Percentiles rank a stretch among this genome's conserved stretches.
phyloP scores from a whole-genome alignment of 2,888 invertebrate genomes.

The Adelphocoris suturalis region DNA sequence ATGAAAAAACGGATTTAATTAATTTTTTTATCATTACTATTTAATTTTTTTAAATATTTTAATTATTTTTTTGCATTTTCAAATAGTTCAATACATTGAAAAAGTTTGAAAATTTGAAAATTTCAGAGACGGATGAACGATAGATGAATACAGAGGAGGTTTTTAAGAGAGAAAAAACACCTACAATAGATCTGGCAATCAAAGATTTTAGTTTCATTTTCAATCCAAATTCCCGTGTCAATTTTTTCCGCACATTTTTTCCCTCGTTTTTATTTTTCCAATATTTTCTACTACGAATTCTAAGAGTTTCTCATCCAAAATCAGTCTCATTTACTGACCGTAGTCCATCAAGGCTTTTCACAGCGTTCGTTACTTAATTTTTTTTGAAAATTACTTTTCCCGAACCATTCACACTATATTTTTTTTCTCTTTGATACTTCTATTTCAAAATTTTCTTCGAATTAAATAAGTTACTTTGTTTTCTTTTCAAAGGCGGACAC shows the following conservation, averaged over 20 bases:
- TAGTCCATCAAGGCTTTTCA: conserved; percentile 74
- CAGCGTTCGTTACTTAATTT: conserved; percentile 73
- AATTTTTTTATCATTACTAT: too few species aligned
- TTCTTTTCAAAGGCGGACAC: conserved; percentile 58
- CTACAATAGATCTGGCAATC: conserved; percentile 10
- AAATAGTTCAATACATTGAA: conserved; percentile 13
- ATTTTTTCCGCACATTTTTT: conserved; percentile 23
- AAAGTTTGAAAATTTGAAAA: conserved; percentile 21
- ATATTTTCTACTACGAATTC: conserved; percentile 71
- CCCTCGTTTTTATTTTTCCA: neutral
- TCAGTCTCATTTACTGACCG: conserved; percentile 75
- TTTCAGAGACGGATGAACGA: neutral
- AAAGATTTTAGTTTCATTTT: conserved; percentile 1
- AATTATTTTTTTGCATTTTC: neutral
- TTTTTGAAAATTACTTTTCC: conserved; percentile 56
- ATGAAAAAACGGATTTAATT: neutral
- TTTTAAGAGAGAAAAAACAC: conserved; percentile 38
- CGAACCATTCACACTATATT: conserved; percentile 42
- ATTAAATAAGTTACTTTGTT: conserved; percentile 44
- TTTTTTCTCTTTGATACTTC: conserved; percentile 9
- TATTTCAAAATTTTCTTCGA: neutral
- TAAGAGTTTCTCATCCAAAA: conserved; percentile 74
- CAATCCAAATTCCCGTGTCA: neutral
- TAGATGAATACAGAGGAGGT: neutral
- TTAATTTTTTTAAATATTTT: neutral